These are phyloP conservation scores for Pristionchus entomophagus DNA, from an alignment of 2,888 invertebrate genomes.

Conservation along the genomic window DNA sequence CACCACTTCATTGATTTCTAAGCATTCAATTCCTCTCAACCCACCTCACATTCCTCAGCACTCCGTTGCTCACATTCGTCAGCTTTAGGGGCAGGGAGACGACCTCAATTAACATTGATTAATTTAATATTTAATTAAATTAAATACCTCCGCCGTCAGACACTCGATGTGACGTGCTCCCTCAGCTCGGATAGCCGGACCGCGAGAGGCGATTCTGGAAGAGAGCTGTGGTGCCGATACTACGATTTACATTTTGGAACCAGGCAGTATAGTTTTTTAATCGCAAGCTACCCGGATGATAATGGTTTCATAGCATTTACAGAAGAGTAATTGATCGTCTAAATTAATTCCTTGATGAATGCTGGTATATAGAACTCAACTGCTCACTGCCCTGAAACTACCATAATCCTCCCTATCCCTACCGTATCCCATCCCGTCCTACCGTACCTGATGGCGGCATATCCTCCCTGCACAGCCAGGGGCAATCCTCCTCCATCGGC, in stretches of 20 bases:
- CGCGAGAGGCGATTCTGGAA: conserved; percentile 49
- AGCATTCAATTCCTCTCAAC: not conserved
- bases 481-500: conserved; percentile 40
- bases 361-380: too few species aligned
- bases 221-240: too few species aligned
- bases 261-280: too few species aligned
- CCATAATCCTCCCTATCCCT: not conserved
- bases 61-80: conserved; percentile 45
- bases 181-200: conserved; percentile 27
- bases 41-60: conserved; percentile 50
- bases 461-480: conserved; percentile 33
- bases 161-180: conserved; percentile 49
- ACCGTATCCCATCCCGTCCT: not conserved
- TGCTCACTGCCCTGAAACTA: too few species aligned
- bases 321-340: too few species aligned
- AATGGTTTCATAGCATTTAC: too few species aligned
- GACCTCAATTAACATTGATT: not conserved
- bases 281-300: too few species aligned
- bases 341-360: too few species aligned
- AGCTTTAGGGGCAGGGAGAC: conserved; percentile 39
- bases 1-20: too few species aligned
- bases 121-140: not conserved
- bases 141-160: conserved; percentile 56
- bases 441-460: conserved; percentile 41
- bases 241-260: too few species aligned